Base-by-base conservation (phyloP, 2,888 invertebrate species). In the Bursaphelenchus okinawaensis region DNA sequence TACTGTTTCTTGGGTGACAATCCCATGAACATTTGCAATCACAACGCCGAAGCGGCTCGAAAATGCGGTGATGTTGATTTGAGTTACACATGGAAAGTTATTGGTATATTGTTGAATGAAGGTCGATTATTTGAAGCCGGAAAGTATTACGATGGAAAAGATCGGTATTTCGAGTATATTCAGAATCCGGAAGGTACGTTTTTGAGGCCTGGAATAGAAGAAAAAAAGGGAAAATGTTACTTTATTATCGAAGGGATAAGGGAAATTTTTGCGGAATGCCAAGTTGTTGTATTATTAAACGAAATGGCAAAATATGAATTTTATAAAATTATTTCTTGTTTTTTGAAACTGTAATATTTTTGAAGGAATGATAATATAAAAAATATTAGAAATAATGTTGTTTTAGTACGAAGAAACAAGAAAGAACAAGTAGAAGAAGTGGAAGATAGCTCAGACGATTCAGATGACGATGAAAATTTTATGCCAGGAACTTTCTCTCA, bases 81-180 rank as follows among this genome's bases (percentile, higher is more conserved):
- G 4, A 71, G 71, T 19, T 69, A 63, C 29, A 63, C 69, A 4
- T 69, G 69, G 69, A 52, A 63, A 1, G 57, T 72, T 50, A 40
- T 72, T 23, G 65, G 65, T 7, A 22, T 59, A 16, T n/a, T 59
- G 4, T 19, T 59, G 20, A 31, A 59, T 40, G 50, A 59, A 20
- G 60, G 24, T 20, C n/a, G 23, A 19, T 12, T 59, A 9, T 50
- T 19, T 24, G 40, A 23, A 20, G 40, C 60, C 1, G 20, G 1
- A n/a, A 19, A 19, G 16, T 50, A 22, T 23, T 20, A 27, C 9
- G n/a, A 20, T 22, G 24, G 24, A 20, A 20, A 28, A 9, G 60
- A 59, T 40, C 50, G 52, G 2, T 59, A 55, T 50, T 59, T 59
- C 52, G 60, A 59, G 9, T 59, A 55, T 27, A 27, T 51, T 40